These are phyloP conservation scores for Dione juno DNA, from an alignment of 2,888 invertebrate species.

Conservation along the genomic window DNA sequence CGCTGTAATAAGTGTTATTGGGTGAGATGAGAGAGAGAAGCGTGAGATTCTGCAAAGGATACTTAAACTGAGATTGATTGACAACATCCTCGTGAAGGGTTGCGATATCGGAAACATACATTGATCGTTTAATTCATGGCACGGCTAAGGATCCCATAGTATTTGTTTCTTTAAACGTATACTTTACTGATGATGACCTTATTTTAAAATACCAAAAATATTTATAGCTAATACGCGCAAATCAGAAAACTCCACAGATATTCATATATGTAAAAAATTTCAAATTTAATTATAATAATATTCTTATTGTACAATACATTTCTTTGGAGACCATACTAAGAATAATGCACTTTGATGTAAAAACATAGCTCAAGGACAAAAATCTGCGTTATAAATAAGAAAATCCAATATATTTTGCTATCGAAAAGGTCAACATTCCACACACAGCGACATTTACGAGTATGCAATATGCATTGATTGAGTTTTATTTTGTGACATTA, in stretches of 20 bases:
- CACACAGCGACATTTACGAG: constrained; percentile 25
- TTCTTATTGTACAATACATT: no score
- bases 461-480: constrained; percentile 22
- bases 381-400: neutral
- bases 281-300: no score
- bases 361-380: neutral
- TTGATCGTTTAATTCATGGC: neutral
- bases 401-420: neutral
- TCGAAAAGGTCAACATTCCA: constrained; percentile 16
- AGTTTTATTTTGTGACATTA: constrained; percentile 21
- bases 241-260: no score
- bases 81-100: constrained; percentile 10
- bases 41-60: constrained; percentile 14
- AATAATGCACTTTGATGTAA: neutral
- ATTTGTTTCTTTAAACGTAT: no score
- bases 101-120: constrained; percentile 1
- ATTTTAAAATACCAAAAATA: no score
- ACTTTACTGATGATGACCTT: no score
- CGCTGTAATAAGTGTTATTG: neutral
- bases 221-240: no score
- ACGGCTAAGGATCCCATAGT: neutral
- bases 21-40: neutral
- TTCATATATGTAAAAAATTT: no score
- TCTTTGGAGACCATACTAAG: no score
- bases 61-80: constrained; percentile 13